Percentiles rank a stretch among this genome's conserved stretches.
Conservation (phyloP, 2,888 invertebrate species). For the Taenaris catops region DNA sequence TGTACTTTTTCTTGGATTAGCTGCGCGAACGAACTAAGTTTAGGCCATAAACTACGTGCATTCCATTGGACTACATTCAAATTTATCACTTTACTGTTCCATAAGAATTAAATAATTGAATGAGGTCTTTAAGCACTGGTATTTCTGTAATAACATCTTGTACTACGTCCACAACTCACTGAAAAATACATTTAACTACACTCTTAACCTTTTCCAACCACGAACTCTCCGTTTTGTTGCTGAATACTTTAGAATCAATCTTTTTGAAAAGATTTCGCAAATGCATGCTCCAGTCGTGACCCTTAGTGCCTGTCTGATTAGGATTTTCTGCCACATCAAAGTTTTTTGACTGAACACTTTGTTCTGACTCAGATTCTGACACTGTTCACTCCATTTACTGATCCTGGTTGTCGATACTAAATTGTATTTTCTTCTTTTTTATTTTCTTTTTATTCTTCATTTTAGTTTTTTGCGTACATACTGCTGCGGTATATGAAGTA, state of each 20-base stretch:
- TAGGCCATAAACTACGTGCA: constrained; percentile 8
- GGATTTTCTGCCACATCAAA: not conserved
- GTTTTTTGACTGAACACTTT: not conserved
- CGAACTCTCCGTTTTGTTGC: not conserved
- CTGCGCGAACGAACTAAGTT: constrained; percentile 2
- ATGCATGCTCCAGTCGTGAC: not conserved
- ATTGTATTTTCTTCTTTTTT: not conserved
- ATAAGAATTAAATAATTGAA: not conserved
- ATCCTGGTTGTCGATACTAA: not conserved
- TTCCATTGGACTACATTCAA: constrained; percentile 12
- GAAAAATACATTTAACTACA: not conserved
- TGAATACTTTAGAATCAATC: not conserved
- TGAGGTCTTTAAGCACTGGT: not conserved
- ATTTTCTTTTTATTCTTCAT: not conserved
- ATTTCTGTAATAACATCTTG: not conserved
- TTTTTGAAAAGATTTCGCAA: not conserved
- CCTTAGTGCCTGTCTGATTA: not conserved
- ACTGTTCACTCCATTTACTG: not conserved
- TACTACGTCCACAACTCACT: not conserved
- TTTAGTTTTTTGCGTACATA: not conserved
- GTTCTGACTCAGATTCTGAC: not conserved
- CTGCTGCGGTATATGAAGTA: not conserved
- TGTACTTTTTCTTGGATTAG: constrained; percentile 11
- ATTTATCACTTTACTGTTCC: not conserved
- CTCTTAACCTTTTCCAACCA: not conserved